Evolutionary conservation across 2,888 invertebrate genomes (phyloP), one percentile per base, ranked within the genome.

Genomic region (Diachrysia chrysitis): DNA sequence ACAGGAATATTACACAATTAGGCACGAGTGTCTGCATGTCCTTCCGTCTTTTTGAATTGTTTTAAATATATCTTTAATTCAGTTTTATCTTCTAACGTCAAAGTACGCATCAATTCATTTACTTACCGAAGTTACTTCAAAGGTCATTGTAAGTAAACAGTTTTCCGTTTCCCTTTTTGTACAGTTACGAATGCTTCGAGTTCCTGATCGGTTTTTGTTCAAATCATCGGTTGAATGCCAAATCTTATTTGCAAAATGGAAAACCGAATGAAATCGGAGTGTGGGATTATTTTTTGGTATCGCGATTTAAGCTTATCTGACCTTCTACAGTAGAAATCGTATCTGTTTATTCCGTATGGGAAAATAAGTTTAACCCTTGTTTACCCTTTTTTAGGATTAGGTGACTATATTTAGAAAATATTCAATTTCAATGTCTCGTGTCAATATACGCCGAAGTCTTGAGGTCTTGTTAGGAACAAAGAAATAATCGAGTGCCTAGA

Each of bases 241-340:
- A 79, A 71, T 69, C 58, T 64, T 71, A 58, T 79, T 71, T 59
- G 48, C 23, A 57, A 67, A 56, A 54, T 54, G 66, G 65, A 69
- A 73, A 76, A 63, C 53, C 14, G 23, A 68, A 71, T 63, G 14
- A 32, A 69, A 68, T 63, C 12, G 17, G 57, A 42, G 29, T 42
- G 37, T 51, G 12, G 12, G 77, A 55, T 73, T 66, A 59, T 77
- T 59, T 79, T 76, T 58, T 48, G 21, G 54, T 60, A 67, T 35
- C 16, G 55, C 51, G 37, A 63, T 46, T 51, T 59, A 55, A 46
- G 56, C 56, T 65, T 58, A 21, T 51, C 46, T 29, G 37, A 37
- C 10, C 4, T 57, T 9, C 14, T 12, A 17, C 61, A 65, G 5
- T 53, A 37, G 16, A 56, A 63, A 42, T 58, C 32, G n/a, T 64